phyloP scores from a whole-genome alignment of 2,113 vertebrate species.

The Isichthys henryi region DNA sequence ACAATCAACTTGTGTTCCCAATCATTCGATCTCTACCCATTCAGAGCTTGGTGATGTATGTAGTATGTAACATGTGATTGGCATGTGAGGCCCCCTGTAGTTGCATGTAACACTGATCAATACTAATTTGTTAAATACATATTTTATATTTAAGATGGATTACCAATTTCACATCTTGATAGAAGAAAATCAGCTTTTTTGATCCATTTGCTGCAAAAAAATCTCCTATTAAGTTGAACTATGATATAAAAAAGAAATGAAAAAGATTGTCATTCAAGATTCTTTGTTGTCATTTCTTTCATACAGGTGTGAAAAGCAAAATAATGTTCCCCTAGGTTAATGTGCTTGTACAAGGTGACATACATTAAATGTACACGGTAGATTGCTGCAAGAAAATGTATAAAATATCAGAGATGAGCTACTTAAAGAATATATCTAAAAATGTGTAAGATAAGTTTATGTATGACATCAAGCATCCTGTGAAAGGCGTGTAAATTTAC shows the following conservation, averaged over 20 bases:
- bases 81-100: neutral
- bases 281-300: neutral
- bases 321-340: neutral
- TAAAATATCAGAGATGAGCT: neutral
- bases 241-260: conserved; percentile 16
- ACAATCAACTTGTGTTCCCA: neutral
- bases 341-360: neutral
- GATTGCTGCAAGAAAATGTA: neutral
- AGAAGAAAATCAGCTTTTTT: conserved; percentile 70
- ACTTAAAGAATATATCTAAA: neutral
- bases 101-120: neutral
- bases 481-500: neutral
- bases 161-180: conserved; percentile 61
- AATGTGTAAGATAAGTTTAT: neutral
- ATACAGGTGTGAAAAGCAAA: neutral
- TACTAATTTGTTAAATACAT: too few species aligned
- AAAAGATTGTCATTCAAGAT: neutral
- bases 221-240: conserved; percentile 64
- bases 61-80: neutral
- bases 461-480: neutral
- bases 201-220: conserved; percentile 65
- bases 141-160: neutral
- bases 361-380: neutral
- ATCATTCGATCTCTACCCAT: neutral
- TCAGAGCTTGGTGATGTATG: neutral